These are phyloP conservation scores for Allophyes oxyacanthae DNA, from an alignment of 2,888 invertebrate species.

Conservation along the genomic window DNA sequence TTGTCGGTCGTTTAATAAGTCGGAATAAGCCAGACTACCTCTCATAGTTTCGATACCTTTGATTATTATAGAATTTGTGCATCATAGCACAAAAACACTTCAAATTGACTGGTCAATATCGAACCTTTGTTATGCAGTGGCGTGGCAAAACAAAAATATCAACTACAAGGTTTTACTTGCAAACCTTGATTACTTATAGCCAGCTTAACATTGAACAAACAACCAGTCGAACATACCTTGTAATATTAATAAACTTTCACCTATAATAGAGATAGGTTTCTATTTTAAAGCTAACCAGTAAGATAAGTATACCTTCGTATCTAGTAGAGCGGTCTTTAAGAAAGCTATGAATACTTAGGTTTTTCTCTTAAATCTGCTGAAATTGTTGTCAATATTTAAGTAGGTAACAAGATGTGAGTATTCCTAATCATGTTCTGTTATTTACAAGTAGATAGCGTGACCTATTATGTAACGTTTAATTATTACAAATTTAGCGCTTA, in stretches of 20 bases:
- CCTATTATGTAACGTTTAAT: slow-evolving; percentile 22
- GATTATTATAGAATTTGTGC: no score
- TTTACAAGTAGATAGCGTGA: slow-evolving; percentile 24
- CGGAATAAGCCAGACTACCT: no score
- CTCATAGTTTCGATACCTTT: no score
- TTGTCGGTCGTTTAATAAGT: no score
- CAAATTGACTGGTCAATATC: background rate
- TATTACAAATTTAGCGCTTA: slow-evolving; percentile 16
- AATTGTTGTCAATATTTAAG: no score
- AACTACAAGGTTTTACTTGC: slow-evolving; percentile 5
- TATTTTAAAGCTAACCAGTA: no score
- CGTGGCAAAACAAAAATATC: background rate
- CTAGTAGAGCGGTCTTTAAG: no score
- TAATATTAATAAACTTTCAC: background rate
- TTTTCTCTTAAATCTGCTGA: no score
- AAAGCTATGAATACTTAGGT: no score
- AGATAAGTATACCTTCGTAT: no score
- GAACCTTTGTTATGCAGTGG: background rate
- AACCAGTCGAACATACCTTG: background rate
- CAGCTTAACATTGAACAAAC: background rate
- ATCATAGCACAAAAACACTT: no score
- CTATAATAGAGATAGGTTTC: no score
- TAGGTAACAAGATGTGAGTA: slow-evolving; percentile 1
- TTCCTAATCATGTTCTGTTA: slow-evolving; percentile 2
- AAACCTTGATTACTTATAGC: background rate